Conservation (phyloP, 2,888 invertebrate species). For the Cheilosia soror region DNA sequence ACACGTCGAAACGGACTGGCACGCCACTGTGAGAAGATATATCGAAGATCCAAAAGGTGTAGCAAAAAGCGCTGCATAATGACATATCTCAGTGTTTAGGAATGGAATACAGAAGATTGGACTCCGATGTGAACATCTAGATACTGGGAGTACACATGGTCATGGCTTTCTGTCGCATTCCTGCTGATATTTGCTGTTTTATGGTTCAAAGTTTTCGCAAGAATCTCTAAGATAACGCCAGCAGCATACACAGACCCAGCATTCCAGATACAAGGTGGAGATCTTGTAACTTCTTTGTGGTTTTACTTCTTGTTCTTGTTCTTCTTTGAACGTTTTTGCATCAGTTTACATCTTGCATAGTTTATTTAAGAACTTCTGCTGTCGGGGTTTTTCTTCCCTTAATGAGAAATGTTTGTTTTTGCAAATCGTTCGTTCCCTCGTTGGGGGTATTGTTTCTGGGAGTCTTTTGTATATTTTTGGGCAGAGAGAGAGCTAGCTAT, state of each 20-base stretch:
- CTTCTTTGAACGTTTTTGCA: constrained; percentile 16
- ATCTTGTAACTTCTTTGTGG: constrained; percentile 43
- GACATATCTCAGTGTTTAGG: constrained; percentile 69
- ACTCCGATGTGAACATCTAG: constrained; percentile 24
- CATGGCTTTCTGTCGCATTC: constrained; percentile 41
- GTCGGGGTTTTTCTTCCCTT: constrained; percentile 19
- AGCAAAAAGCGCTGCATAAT: constrained; percentile 72
- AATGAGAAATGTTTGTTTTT: constrained; percentile 65
- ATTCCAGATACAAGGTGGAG: constrained; percentile 23
- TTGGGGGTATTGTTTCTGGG: constrained; percentile 15
- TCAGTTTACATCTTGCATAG: constrained; percentile 50
- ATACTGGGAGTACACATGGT: constrained; percentile 29
- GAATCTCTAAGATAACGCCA: constrained; percentile 60
- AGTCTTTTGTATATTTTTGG: constrained; percentile 45
- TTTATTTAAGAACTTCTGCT: constrained; percentile 50
- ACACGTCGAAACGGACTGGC: constrained; percentile 15
- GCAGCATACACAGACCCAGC: not conserved
- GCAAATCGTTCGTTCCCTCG: constrained; percentile 1
- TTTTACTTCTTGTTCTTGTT: not conserved
- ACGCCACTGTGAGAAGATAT: constrained; percentile 32
- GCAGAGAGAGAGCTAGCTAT: not conserved
- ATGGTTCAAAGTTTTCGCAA: constrained; percentile 69
- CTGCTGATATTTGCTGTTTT: constrained; percentile 54
- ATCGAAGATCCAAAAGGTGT: constrained; percentile 64
- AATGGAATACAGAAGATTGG: constrained; percentile 41